Conservation (phyloP, 2,888 invertebrate species). For the Lathronympha strigana region DNA sequence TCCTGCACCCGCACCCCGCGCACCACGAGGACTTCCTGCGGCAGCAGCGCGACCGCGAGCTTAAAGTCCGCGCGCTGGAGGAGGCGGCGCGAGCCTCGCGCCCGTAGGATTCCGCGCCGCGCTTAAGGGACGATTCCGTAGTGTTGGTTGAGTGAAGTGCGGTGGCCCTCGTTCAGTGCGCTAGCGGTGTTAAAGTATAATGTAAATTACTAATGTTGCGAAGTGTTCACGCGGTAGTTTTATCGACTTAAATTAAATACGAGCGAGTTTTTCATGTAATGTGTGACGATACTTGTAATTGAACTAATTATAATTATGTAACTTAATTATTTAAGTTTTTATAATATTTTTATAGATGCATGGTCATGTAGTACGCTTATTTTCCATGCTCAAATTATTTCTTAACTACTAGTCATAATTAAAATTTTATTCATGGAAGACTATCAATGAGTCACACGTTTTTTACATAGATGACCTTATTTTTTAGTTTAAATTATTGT, state of each 20-base stretch:
- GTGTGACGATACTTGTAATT: conserved; percentile 72
- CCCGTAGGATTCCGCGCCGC: conserved; percentile 62
- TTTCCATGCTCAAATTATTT: conserved; percentile 83
- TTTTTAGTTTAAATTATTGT: conserved; percentile 72
- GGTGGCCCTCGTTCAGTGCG: conserved; percentile 12
- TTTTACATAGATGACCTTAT: conserved; percentile 56
- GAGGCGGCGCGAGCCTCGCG: conserved; percentile 90
- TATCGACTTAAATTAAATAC: conserved; percentile 49
- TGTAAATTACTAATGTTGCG: conserved; percentile 48
- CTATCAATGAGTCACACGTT: conserved; percentile 58
- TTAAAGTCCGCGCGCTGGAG: conserved; percentile 93
- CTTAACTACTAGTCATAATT: conserved; percentile 82
- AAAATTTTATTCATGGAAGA: conserved; percentile 69
- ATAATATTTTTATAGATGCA: conserved; percentile 79
- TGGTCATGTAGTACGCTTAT: conserved; percentile 79
- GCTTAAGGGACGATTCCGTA: conserved; percentile 49
- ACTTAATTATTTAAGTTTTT: conserved; percentile 70
- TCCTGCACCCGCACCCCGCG: conserved; percentile 80
- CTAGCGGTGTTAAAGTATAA: conserved; percentile 4
- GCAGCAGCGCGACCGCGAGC: conserved; percentile 93
- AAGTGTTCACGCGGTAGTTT: conserved; percentile 58
- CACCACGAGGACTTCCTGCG: conserved; percentile 84
- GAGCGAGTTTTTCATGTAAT: conserved; percentile 53
- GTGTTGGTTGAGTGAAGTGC: conserved; percentile 55
- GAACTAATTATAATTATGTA: conserved; percentile 68